phyloP scores from a whole-genome alignment of 2,797 vertebrate genomes.

The Macropus fuliginosus region DNA sequence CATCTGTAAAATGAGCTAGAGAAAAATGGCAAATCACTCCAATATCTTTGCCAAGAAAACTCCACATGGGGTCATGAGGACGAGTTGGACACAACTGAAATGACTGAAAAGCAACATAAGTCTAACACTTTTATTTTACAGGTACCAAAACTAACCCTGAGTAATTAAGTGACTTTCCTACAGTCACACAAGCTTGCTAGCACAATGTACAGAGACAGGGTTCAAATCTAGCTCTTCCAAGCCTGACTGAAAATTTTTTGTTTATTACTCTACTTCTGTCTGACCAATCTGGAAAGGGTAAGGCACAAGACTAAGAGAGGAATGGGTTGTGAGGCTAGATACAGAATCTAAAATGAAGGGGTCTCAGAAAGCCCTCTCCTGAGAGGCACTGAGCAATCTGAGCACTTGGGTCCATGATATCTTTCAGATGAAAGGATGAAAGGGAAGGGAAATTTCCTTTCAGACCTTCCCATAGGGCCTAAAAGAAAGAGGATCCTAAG shows the following conservation, averaged over 20 bases:
- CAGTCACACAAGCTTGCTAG: background rate
- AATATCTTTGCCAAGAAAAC: background rate
- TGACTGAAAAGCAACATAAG: background rate
- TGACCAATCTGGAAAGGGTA: background rate
- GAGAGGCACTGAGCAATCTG: background rate
- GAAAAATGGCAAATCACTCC: background rate
- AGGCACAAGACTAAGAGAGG: background rate
- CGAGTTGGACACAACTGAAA: background rate
- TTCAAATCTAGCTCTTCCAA: background rate
- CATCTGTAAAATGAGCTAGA: background rate
- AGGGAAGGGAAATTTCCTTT: background rate
- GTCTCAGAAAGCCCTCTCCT: background rate
- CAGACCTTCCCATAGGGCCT: background rate
- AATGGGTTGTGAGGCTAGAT: background rate
- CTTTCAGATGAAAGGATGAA: background rate
- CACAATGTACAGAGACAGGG: background rate
- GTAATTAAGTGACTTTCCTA: background rate
- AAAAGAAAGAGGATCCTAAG: background rate
- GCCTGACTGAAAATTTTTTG: background rate
- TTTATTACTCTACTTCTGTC: background rate
- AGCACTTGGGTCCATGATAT: background rate
- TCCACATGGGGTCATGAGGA: background rate
- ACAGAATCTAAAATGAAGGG: background rate
- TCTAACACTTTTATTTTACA: background rate
- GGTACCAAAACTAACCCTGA: background rate